phyloP scores from a whole-genome alignment of 2,888 invertebrate genomes.

The Cantharis lateralis region DNA sequence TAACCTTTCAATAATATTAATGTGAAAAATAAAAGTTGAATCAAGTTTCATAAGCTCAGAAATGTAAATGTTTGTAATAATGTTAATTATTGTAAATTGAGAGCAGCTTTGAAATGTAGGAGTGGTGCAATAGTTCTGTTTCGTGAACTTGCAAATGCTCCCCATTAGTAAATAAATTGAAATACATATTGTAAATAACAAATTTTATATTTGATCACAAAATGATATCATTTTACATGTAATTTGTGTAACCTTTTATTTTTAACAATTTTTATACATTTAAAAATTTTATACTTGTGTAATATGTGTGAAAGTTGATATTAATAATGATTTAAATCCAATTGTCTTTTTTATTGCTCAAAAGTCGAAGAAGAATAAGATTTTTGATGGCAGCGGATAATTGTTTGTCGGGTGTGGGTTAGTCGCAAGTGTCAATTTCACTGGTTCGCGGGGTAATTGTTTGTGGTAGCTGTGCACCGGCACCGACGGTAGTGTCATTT shows the following conservation, averaged over 20 bases:
- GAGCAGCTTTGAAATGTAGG: background rate
- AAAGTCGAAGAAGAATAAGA: no score
- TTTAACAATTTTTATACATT: slow-evolving; percentile 1
- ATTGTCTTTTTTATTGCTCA: background rate
- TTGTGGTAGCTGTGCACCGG: no score
- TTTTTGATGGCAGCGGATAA: no score
- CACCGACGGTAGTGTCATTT: no score
- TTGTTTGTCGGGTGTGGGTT: no score
- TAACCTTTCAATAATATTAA: background rate
- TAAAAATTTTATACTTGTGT: slow-evolving; percentile 9
- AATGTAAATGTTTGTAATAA: background rate
- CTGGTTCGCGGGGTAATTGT: no score
- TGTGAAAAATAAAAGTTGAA: background rate
- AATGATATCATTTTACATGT: background rate
- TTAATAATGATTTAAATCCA: slow-evolving; percentile 8
- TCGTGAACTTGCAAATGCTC: background rate
- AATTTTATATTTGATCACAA: slow-evolving; percentile 3
- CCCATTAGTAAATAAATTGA: background rate
- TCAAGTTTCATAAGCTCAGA: background rate
- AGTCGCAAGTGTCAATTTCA: no score
- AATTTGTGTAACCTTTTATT: background rate
- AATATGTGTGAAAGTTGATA: slow-evolving; percentile 13
- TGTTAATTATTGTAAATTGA: background rate
- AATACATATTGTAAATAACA: background rate
- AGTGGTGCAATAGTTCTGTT: background rate